Base-by-base conservation (phyloP, 2,888 invertebrate genomes). In the Fragum sueziense region DNA sequence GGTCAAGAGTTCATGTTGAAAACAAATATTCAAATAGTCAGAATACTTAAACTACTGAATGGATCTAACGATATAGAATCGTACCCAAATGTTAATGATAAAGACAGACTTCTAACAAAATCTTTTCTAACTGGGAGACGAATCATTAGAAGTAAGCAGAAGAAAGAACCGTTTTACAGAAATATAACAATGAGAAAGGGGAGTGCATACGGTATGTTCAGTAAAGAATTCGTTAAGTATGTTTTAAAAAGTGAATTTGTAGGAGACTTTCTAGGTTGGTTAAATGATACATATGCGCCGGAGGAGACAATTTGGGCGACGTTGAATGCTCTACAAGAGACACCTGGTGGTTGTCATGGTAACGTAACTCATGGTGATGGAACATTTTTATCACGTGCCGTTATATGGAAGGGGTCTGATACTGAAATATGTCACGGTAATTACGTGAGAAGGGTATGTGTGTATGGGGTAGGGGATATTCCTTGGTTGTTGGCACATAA, bases 301-400 rank as follows among this genome's bases (percentile, higher is more conserved):
- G 93, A 93, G 67, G 92, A 93, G 83, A 86, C 89, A 51, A 85
- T 91, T 37, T 92, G 92, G 91, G 89, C 91, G 0, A 90, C 92
- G 0, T 76, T 92, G 20, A 91, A 91, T 80, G 79, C 87, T 17
- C 70, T 91, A 6, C 87, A 86, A 0, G 78, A 82, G 33, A 88
- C 87, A 17, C 91, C 89, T 6, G 91, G 88, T 17, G 89, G 87
- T n/a, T 88, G 86, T 67, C 72, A 70, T 62, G 25, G 71, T 11
- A 70, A 80, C 41, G 69, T 76, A 33, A 72, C 80, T 34, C 81
- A 82, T 65, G 31, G 67, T 33, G 70, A 75, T 27, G 31, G 61
- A 9, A 52, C 57, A 54, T 86, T 85, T 62, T 67, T 87, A 33
- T 87, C 89, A n/a, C 79, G 87, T 20, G 85, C 88, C 11, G 87